Evolutionary conservation across 2,113 vertebrate species (phyloP).

Genomic region (Micromys minutus): DNA sequence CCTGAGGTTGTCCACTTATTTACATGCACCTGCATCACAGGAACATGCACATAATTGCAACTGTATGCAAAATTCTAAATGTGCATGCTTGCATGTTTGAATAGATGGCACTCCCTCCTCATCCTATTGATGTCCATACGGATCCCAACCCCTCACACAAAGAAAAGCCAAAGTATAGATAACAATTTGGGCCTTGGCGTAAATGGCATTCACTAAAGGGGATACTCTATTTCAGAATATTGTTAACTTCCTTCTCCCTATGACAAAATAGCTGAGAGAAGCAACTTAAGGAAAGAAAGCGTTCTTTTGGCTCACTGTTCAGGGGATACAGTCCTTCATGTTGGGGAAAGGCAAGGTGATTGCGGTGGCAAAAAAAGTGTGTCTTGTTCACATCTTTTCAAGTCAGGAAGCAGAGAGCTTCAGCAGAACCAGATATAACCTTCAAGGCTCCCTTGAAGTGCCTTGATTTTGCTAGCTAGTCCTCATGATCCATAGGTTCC

Average conservation of each 20-base stretch:
- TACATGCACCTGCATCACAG: neutral
- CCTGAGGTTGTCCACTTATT: too few relatives aligned
- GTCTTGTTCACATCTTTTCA: neutral
- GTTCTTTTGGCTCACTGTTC: neutral
- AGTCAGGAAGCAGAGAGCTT: neutral
- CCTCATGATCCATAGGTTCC: too few relatives aligned
- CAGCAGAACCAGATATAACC: neutral
- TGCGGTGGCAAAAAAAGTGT: neutral
- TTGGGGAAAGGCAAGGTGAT: neutral
- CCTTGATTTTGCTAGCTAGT: neutral
- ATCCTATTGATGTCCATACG: conserved; percentile 1
- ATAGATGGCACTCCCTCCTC: neutral
- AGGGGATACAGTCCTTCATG: neutral
- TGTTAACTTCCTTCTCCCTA: neutral
- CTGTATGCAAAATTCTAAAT: neutral
- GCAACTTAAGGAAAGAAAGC: neutral
- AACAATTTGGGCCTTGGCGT: neutral
- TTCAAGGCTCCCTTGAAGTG: neutral
- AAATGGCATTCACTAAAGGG: conserved; percentile 13
- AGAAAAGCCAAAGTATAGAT: neutral
- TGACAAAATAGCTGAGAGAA: neutral
- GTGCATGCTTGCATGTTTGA: neutral
- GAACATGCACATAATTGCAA: neutral
- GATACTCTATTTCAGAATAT: neutral
- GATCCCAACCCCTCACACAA: neutral